Evolutionary conservation across 1,140 invertebrate genomes (phyloP).

Genomic region (Sitobion miscanthi): DNA sequence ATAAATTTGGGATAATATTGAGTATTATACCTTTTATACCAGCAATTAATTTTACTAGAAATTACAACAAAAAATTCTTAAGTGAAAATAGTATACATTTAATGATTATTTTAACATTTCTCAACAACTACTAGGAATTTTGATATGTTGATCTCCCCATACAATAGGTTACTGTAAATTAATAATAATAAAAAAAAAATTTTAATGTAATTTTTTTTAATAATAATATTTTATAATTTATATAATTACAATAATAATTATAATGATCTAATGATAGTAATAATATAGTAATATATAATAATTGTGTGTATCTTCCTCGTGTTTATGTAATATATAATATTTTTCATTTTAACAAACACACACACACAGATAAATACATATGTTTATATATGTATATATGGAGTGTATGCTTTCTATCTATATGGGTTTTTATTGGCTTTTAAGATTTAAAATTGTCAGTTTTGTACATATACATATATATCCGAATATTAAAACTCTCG

Average conservation of each 20-base stretch:
- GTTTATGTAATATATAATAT: conserved; percentile 4
- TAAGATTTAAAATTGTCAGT: background rate
- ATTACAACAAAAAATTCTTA: background rate
- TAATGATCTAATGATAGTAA: conserved; percentile 37
- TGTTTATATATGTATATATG: background rate
- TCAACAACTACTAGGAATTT: background rate
- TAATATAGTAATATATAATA: conserved; percentile 51
- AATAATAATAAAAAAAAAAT: conserved; percentile 34
- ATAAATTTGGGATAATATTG: background rate
- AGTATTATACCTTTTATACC: background rate
- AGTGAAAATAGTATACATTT: background rate
- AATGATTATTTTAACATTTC: background rate
- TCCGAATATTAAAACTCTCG: background rate
- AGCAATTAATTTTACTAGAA: background rate
- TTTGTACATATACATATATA: conserved; percentile 38
- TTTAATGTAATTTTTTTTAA: conserved; percentile 16
- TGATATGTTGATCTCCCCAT: background rate
- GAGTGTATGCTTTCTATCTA: conserved; percentile 1
- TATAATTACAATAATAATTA: conserved; percentile 54
- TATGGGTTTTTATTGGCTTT: background rate
- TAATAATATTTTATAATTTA: conserved; percentile 47
- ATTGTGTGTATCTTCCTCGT: conserved; percentile 48
- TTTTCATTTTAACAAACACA: background rate
- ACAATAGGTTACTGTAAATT: background rate
- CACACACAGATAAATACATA: background rate